Percentiles rank a stretch among this genome's conserved stretches.
Conservation (phyloP, 2,888 invertebrate species). For the Drosophila birchii region DNA sequence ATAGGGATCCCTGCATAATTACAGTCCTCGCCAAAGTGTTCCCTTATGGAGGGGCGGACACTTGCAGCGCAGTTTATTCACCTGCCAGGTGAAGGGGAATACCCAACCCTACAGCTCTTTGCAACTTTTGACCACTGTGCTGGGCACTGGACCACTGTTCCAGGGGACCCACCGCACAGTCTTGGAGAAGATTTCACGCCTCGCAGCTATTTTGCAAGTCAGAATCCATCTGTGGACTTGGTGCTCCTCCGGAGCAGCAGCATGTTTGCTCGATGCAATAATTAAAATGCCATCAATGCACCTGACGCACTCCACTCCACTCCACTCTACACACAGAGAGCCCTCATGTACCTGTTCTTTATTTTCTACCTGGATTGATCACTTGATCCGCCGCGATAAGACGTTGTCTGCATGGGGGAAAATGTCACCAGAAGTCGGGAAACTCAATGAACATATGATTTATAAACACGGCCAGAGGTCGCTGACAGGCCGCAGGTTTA, state of each 20-base stretch:
- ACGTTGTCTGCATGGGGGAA: slow-evolving; percentile 5
- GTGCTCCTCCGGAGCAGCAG: background rate
- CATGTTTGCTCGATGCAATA: slow-evolving; percentile 61
- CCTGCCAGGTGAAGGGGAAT: slow-evolving; percentile 60
- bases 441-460: slow-evolving; percentile 53
- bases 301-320: slow-evolving; percentile 37
- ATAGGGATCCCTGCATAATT: slow-evolving; percentile 81
- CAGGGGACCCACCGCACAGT: slow-evolving; percentile 47
- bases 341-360: too few relatives aligned
- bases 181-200: slow-evolving; percentile 77
- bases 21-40: slow-evolving; percentile 77
- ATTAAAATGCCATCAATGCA: slow-evolving; percentile 83
- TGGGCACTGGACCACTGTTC: slow-evolving; percentile 7
- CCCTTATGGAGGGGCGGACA: slow-evolving; percentile 82
- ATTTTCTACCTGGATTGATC: slow-evolving; percentile 38
- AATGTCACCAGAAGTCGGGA: slow-evolving; percentile 40
- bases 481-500: slow-evolving; percentile 44
- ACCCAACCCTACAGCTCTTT: background rate
- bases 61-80: slow-evolving; percentile 82
- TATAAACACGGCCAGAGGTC: slow-evolving; percentile 27
- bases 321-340: too few relatives aligned
- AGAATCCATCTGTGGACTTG: background rate
- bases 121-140: slow-evolving; percentile 6
- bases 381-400: slow-evolving; percentile 41
- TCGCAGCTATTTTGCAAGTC: slow-evolving; percentile 79